A percentile compares a stretch with the other conserved stretches of the same genome.
These are phyloP conservation scores for Drosophila falleni DNA, from an alignment of 2,888 invertebrate species.

Conservation along the genomic window DNA sequence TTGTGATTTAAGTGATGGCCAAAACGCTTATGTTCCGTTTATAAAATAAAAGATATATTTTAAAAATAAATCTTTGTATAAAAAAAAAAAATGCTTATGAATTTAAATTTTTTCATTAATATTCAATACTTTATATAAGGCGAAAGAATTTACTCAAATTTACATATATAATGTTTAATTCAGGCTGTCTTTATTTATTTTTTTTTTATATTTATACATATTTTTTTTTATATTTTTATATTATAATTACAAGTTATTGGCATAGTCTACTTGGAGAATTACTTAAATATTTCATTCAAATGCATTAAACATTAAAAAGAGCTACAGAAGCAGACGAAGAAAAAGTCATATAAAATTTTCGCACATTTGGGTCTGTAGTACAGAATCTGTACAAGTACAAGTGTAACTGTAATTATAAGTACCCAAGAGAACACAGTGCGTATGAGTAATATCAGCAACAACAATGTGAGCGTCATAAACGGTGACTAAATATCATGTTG, in stretches of 20 bases:
- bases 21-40: no score
- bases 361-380: constrained; percentile 16
- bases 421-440: constrained; percentile 47
- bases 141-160: background rate
- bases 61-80: no score
- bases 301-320: constrained; percentile 7
- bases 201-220: no score
- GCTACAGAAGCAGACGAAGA: constrained; percentile 5
- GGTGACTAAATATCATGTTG: constrained; percentile 32
- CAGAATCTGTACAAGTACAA: constrained; percentile 17
- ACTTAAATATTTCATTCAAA: constrained; percentile 1
- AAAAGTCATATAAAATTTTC: constrained; percentile 61
- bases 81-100: no score
- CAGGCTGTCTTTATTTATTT: no score
- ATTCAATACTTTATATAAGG: background rate
- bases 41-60: no score
- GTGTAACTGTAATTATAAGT: constrained; percentile 58
- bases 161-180: no score
- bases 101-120: background rate
- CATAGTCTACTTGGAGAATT: constrained; percentile 1
- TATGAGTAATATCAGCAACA: constrained; percentile 50
- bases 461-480: constrained; percentile 18
- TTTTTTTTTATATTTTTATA: no score
- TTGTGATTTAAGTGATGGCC: background rate
- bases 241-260: no score